Percentiles rank a stretch among this genome's conserved stretches.
These are phyloP conservation scores for Notiomystis cincta DNA, from an alignment of 2,113 vertebrate genomes.

Conservation along the genomic window DNA sequence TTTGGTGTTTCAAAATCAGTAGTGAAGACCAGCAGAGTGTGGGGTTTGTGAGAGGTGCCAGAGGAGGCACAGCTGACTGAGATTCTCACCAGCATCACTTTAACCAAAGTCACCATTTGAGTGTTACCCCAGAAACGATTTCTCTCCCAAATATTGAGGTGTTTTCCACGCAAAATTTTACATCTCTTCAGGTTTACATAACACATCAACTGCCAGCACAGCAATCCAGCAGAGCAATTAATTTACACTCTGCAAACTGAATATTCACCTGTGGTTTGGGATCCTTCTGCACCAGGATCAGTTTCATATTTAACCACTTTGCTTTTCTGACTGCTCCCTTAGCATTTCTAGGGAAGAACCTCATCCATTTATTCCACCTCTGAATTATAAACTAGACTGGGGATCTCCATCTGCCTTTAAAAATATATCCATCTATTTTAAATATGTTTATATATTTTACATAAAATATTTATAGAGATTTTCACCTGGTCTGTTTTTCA, in stretches of 20 bases:
- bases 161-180: not conserved
- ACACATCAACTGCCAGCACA: not conserved
- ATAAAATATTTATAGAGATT: not conserved
- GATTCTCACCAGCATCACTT: not conserved
- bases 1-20: not conserved
- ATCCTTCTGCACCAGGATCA: not conserved
- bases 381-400: not conserved
- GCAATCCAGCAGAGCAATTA: not conserved
- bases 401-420: not conserved
- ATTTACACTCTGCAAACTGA: not conserved
- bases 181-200: not conserved
- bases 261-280: not conserved
- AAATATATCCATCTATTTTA: not conserved
- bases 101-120: not conserved
- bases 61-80: not conserved
- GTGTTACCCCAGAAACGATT: not conserved
- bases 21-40: not conserved
- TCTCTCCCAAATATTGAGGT: not conserved
- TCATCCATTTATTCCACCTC: not conserved
- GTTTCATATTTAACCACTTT: not conserved
- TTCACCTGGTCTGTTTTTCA: not conserved
- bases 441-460: not conserved
- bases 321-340: not conserved
- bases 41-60: not conserved
- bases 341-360: not conserved